Conservation (phyloP, 2,888 invertebrate genomes). For the Rhyacophila evoluta region DNA sequence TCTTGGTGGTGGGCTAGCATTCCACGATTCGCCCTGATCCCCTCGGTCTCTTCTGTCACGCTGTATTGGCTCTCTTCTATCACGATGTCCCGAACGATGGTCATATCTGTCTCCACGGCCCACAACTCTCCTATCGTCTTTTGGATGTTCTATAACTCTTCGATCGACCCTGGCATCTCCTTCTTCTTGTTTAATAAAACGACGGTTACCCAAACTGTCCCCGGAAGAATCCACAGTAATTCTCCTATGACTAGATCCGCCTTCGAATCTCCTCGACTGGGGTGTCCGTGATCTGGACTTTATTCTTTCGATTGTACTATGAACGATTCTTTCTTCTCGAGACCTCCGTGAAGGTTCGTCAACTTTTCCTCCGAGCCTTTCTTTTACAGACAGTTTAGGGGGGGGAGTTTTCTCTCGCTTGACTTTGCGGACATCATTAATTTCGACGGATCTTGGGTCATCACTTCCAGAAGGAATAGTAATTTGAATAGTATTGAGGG, state of each 20-base stretch:
- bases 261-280: conserved; percentile 57
- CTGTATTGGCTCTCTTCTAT: background rate
- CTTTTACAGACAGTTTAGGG: conserved; percentile 80
- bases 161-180: background rate
- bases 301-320: conserved; percentile 70
- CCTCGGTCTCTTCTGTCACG: conserved; percentile 17
- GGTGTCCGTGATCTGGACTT: conserved; percentile 70
- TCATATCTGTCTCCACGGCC: conserved; percentile 37
- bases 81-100: conserved; percentile 28
- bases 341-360: conserved; percentile 69
- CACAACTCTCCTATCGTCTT: background rate
- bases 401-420: conserved; percentile 67
- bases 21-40: background rate
- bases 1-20: background rate
- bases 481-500: conserved; percentile 69
- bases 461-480: conserved; percentile 68
- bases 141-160: conserved; percentile 37
- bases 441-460: conserved; percentile 66
- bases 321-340: conserved; percentile 69
- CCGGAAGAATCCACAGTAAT: conserved; percentile 66
- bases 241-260: conserved; percentile 60
- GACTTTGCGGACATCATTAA: conserved; percentile 64
- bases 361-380: conserved; percentile 82
- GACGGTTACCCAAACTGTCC: conserved; percentile 54
- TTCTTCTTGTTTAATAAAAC: background rate